phyloP scores from a whole-genome alignment of 2,888 invertebrate genomes.

The Lapara coniferarum region DNA sequence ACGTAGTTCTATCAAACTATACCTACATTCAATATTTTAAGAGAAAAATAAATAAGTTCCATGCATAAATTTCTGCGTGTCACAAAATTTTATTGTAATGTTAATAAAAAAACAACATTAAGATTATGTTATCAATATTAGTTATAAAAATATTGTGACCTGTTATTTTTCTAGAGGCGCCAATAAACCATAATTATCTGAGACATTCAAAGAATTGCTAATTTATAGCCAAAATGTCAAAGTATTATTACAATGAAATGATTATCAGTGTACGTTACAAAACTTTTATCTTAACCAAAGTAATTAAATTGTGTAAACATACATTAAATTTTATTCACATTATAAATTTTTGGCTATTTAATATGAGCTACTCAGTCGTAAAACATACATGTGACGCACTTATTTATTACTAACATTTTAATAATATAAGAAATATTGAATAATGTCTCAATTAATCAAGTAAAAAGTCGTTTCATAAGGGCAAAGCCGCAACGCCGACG shows the following conservation, averaged over 20 bases:
- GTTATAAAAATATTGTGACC: too few species aligned
- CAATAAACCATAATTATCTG: not conserved
- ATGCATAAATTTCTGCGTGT: too few species aligned
- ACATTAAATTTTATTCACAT: conserved; percentile 5
- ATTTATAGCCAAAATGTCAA: conserved; percentile 1
- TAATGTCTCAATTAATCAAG: conserved; percentile 39
- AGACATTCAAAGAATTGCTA: not conserved
- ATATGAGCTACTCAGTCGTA: conserved; percentile 2
- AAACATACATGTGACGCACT: conserved; percentile 10
- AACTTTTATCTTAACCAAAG: not conserved
- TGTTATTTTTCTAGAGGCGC: not conserved
- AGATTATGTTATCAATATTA: too few species aligned
- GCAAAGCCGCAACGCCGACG: conserved; percentile 35
- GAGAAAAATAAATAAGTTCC: not conserved
- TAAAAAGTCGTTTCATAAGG: conserved; percentile 35
- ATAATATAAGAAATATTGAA: conserved; percentile 30
- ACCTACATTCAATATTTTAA: not conserved
- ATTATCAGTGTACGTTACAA: not conserved
- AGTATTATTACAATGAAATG: not conserved
- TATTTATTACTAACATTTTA: conserved; percentile 30
- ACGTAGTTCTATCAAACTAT: not conserved
- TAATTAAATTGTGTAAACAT: not conserved
- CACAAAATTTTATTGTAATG: too few species aligned
- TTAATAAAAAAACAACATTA: too few species aligned
- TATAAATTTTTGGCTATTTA: conserved; percentile 7